Conservation (phyloP, 2,888 invertebrate species). For the Nemotelus nigrinus region DNA sequence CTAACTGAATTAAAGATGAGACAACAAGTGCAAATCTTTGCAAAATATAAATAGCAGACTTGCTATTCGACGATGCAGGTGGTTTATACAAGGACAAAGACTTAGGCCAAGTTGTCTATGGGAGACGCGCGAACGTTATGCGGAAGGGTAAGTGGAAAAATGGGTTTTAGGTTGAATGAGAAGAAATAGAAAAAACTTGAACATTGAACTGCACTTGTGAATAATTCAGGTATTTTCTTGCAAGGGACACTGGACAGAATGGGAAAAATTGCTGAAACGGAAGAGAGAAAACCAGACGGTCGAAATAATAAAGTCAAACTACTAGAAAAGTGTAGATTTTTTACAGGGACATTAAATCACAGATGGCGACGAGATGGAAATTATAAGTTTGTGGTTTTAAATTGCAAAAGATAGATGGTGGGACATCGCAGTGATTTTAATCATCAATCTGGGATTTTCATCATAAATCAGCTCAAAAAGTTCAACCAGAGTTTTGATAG, state of each 20-base stretch:
- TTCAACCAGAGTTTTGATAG: no score
- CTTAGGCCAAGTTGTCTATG: constrained; percentile 1
- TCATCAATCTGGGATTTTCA: no score
- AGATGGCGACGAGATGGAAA: no score
- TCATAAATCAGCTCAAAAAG: no score
- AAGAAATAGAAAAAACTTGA: constrained; percentile 22
- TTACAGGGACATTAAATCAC: no score
- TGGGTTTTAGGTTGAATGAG: background rate
- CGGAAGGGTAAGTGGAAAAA: background rate
- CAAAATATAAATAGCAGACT: constrained; percentile 25
- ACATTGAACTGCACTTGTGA: constrained; percentile 38
- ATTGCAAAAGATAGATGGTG: no score
- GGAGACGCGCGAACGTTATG: background rate
- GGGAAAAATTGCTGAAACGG: no score
- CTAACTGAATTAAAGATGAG: constrained; percentile 48
- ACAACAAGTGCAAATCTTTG: constrained; percentile 45
- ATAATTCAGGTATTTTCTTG: constrained; percentile 35
- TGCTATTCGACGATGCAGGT: background rate
- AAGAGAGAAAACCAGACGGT: no score
- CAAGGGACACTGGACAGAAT: background rate
- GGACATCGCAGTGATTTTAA: no score
- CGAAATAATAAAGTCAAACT: no score
- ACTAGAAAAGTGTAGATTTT: no score
- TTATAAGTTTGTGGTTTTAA: no score
- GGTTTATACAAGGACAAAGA: constrained; percentile 3